phyloP scores from a whole-genome alignment of 2,113 vertebrate genomes.

The Coregonus clupeaformis region DNA sequence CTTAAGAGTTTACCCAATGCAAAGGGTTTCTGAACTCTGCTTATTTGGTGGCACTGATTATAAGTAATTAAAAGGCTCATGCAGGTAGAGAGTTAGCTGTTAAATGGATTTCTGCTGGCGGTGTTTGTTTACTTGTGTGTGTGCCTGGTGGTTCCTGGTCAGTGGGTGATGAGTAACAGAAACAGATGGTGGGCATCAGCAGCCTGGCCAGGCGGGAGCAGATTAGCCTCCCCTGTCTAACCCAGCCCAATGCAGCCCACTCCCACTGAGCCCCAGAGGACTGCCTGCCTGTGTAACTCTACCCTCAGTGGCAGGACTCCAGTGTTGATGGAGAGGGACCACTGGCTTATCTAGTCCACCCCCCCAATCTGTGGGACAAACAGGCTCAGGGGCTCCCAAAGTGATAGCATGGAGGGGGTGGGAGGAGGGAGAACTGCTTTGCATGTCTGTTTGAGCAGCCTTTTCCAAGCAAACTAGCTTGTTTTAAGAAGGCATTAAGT shows the following conservation, averaged over 20 bases:
- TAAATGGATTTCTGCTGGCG: slow-evolving; percentile 41
- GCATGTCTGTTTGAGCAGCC: slow-evolving; percentile 18
- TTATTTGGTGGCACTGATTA: slow-evolving; percentile 41
- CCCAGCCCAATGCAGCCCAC: slow-evolving; percentile 37
- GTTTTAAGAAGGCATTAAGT: slow-evolving; percentile 55
- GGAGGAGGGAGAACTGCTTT: slow-evolving; percentile 35
- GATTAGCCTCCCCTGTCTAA: slow-evolving; percentile 68
- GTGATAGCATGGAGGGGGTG: slow-evolving; percentile 4
- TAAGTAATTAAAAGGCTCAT: slow-evolving; percentile 41
- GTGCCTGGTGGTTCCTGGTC: slow-evolving; percentile 55
- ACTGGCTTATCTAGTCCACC: slow-evolving; percentile 71
- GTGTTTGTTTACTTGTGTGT: slow-evolving; percentile 62
- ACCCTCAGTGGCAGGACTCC: slow-evolving; percentile 64
- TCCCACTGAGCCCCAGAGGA: slow-evolving; percentile 63
- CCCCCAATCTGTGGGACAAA: slow-evolving; percentile 51
- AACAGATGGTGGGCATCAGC: slow-evolving; percentile 75
- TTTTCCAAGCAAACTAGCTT: slow-evolving; percentile 30
- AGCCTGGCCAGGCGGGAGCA: slow-evolving; percentile 53
- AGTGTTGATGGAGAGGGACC: slow-evolving; percentile 72
- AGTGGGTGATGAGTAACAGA: slow-evolving; percentile 68
- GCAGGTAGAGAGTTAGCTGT: slow-evolving; percentile 46
- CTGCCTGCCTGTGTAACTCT: slow-evolving; percentile 67
- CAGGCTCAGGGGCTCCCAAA: slow-evolving; percentile 44
- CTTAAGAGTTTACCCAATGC: slow-evolving; percentile 4
- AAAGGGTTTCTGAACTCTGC: background rate